phyloP scores from a whole-genome alignment of 2,113 vertebrate genomes.

The Nothoprocta pentlandii region DNA sequence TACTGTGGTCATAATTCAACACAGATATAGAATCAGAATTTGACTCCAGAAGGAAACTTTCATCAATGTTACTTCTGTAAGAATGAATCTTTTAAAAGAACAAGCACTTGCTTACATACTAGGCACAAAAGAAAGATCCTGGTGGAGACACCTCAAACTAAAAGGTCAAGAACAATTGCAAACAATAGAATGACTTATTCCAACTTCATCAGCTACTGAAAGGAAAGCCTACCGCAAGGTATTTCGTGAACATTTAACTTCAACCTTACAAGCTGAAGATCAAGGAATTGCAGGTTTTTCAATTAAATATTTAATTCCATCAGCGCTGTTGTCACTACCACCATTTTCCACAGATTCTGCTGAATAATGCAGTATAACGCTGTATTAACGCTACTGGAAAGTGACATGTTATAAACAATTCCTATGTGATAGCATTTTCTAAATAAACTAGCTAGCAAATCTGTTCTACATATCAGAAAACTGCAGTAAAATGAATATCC shows the following conservation, averaged over 20 bases:
- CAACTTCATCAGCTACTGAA: neutral
- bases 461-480: neutral
- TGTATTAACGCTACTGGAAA: neutral
- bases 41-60: neutral
- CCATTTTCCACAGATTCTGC: neutral
- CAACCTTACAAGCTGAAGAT: neutral
- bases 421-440: neutral
- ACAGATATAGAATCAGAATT: neutral
- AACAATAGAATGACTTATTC: neutral
- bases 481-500: neutral
- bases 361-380: slow-evolving; percentile 29
- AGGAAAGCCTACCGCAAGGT: neutral
- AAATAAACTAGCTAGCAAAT: neutral
- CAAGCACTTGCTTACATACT: neutral
- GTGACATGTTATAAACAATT: neutral
- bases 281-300: neutral
- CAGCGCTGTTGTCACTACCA: neutral
- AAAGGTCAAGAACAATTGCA: slow-evolving; percentile 14
- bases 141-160: neutral
- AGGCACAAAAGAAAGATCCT: neutral
- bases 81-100: neutral
- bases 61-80: neutral
- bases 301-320: slow-evolving; percentile 20
- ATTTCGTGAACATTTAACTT: neutral
- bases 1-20: neutral